Percentiles rank a stretch among this genome's conserved stretches.
phyloP scores from a whole-genome alignment of 2,888 invertebrate species.

The Amiota communis region DNA sequence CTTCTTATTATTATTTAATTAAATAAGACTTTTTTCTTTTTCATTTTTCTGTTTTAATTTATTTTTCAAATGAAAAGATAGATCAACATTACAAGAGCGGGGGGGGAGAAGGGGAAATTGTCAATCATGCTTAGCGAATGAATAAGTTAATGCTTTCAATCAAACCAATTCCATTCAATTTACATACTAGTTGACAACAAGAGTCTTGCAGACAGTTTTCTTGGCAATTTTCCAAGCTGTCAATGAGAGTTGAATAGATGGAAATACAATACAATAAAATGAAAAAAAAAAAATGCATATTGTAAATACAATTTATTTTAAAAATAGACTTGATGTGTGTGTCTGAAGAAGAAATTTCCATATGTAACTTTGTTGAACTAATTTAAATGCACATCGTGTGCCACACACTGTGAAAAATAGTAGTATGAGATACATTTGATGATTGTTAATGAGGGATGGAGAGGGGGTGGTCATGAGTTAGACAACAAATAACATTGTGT shows the following conservation, averaged over 20 bases:
- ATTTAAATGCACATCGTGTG: slow-evolving; percentile 24
- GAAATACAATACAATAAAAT: not conserved
- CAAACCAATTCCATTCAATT: not conserved
- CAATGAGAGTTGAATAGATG: slow-evolving; percentile 7
- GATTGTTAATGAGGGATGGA: no score
- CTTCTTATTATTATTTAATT: not conserved
- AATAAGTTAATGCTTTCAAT: not conserved
- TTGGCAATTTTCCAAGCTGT: not conserved
- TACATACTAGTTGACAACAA: not conserved
- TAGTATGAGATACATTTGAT: not conserved
- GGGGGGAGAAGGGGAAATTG: not conserved
- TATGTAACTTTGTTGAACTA: slow-evolving; percentile 9
- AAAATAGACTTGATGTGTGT: slow-evolving; percentile 8
- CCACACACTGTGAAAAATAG: slow-evolving; percentile 27
- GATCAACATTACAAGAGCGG: not conserved
- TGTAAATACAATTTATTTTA: slow-evolving; percentile 8
- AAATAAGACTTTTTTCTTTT: not conserved
- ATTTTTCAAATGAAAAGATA: no score
- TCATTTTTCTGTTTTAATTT: not conserved
- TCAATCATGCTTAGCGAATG: slow-evolving; percentile 1
- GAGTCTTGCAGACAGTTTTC: slow-evolving; percentile 1
- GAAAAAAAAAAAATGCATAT: not conserved
- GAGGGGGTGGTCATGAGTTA: not conserved
- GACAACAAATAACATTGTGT: slow-evolving; percentile 5
- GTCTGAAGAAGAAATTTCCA: slow-evolving; percentile 11